phyloP scores from a whole-genome alignment of 1,140 invertebrate species.

The Eriosoma lanigerum region DNA sequence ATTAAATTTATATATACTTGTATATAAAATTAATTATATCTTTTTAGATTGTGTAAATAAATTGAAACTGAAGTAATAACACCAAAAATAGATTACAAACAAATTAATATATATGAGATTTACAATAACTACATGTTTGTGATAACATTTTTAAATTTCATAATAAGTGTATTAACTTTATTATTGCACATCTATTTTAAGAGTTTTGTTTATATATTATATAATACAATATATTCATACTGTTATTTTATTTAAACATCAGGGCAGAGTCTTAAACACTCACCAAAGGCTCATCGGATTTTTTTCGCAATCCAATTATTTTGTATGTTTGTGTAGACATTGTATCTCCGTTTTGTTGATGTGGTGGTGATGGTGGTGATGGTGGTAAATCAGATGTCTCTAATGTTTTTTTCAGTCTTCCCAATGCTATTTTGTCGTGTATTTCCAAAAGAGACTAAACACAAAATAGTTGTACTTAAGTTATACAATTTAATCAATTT shows the following conservation, averaged over 20 bases:
- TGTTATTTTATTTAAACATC: too few relatives aligned
- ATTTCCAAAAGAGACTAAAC: slow-evolving; percentile 54
- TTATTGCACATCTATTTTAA: neutral
- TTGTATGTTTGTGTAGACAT: slow-evolving; percentile 77
- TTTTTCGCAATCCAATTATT: slow-evolving; percentile 86
- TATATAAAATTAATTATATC: too few relatives aligned
- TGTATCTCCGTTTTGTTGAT: slow-evolving; percentile 38
- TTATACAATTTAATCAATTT: too few relatives aligned
- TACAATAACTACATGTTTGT: too few relatives aligned
- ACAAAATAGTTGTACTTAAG: too few relatives aligned
- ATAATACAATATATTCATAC: too few relatives aligned
- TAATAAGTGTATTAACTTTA: neutral
- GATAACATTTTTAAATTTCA: neutral
- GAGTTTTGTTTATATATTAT: neutral
- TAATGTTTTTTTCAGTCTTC: slow-evolving; percentile 53
- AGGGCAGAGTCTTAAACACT: slow-evolving; percentile 52
- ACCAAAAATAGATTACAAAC: neutral
- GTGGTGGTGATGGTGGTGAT: slow-evolving; percentile 27
- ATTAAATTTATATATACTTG: too few relatives aligned
- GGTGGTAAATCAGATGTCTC: slow-evolving; percentile 38
- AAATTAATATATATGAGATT: neutral
- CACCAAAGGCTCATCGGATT: slow-evolving; percentile 85
- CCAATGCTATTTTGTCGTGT: slow-evolving; percentile 59
- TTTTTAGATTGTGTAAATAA: too few relatives aligned
- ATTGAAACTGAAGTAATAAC: too few relatives aligned